phyloP scores from a whole-genome alignment of 2,888 invertebrate genomes.

The Dryadula phaetusa region DNA sequence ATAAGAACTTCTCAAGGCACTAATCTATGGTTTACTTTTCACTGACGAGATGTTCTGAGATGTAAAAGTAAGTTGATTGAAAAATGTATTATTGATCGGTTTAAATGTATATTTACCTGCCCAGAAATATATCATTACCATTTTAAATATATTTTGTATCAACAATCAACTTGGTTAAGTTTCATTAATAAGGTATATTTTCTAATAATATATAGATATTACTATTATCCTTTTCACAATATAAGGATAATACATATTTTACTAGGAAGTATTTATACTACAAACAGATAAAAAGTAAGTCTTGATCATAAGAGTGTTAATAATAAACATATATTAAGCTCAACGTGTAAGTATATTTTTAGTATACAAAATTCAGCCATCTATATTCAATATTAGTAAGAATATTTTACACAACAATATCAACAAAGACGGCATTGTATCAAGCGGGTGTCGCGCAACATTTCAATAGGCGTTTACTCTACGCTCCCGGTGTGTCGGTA shows the following conservation, averaged over 20 bases:
- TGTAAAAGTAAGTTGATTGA: not conserved
- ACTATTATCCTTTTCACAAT: too few relatives aligned
- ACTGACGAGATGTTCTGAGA: not conserved
- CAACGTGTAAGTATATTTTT: not conserved
- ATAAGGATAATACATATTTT: too few relatives aligned
- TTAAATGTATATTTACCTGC: too few relatives aligned
- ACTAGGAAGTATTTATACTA: too few relatives aligned
- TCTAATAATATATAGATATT: too few relatives aligned
- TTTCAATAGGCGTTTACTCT: constrained; percentile 25
- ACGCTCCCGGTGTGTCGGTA: constrained; percentile 6
- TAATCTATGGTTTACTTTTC: constrained; percentile 7
- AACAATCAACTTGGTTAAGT: too few relatives aligned
- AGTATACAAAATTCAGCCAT: not conserved
- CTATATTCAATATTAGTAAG: not conserved
- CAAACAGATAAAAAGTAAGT: too few relatives aligned
- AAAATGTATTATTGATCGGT: too few relatives aligned
- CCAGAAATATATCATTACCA: not conserved
- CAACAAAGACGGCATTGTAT: constrained; percentile 31
- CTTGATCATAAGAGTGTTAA: not conserved
- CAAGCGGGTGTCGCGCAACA: constrained; percentile 27
- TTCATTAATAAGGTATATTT: too few relatives aligned
- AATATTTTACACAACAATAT: constrained; percentile 29
- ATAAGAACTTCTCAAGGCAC: constrained; percentile 22
- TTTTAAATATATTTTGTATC: too few relatives aligned
- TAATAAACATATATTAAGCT: not conserved